Percentiles rank a stretch among this genome's conserved stretches.
phyloP scores from a whole-genome alignment of 1,140 invertebrate genomes.

The Teleopsis dalmanni region DNA sequence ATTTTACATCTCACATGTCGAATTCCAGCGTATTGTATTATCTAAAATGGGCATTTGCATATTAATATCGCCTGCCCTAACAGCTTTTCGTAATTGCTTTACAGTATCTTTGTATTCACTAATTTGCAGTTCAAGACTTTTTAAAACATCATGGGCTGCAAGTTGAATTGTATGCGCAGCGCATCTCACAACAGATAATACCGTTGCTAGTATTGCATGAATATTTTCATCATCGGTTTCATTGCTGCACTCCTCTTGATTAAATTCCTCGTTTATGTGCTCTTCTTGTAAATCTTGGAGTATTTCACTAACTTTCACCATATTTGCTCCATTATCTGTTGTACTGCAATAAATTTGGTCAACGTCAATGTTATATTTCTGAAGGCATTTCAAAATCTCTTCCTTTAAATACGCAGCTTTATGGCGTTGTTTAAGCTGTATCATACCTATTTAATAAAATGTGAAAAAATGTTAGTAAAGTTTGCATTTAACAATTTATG shows the following conservation, averaged over 20 bases:
- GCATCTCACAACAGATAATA: not conserved
- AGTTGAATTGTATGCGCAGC: not conserved
- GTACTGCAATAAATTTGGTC: not conserved
- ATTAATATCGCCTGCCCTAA: not conserved
- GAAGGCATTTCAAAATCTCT: constrained; percentile 3
- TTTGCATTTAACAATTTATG: no score
- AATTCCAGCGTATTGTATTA: not conserved
- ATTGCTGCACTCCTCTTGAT: not conserved
- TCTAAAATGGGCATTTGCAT: no score
- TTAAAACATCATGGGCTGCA: not conserved
- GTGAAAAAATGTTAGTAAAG: no score
- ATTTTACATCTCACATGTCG: not conserved
- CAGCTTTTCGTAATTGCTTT: not conserved
- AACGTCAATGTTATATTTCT: not conserved
- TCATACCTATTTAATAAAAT: no score
- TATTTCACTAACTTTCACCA: not conserved
- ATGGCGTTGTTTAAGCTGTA: constrained; percentile 3
- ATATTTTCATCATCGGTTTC: not conserved
- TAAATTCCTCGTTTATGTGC: no score
- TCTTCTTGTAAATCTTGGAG: no score
- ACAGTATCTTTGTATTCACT: not conserved
- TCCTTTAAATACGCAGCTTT: not conserved
- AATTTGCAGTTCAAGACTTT: not conserved
- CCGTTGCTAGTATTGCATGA: not conserved
- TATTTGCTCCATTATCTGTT: not conserved